A percentile compares a stretch with the other conserved stretches of the same genome.
phyloP scores from a whole-genome alignment of 2,888 invertebrate genomes.

The Syritta pipiens region DNA sequence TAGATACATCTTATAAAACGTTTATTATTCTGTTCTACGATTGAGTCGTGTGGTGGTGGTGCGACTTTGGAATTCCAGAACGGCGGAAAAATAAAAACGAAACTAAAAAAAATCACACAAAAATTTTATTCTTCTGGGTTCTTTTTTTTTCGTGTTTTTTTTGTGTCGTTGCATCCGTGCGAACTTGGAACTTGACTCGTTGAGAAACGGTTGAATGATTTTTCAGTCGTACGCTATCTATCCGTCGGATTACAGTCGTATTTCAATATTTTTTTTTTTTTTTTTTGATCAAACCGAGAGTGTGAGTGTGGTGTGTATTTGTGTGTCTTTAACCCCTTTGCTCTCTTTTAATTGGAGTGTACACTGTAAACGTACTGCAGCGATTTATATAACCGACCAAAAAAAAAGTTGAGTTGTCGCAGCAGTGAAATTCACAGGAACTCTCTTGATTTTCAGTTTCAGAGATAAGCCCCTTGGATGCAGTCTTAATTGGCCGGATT shows the following conservation, averaged over 20 bases:
- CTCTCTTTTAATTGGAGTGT: constrained; percentile 47
- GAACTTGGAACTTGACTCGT: constrained; percentile 24
- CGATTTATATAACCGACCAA: constrained; percentile 5
- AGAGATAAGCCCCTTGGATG: too few relatives aligned
- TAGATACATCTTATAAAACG: background rate
- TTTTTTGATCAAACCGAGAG: too few relatives aligned
- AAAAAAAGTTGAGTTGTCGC: background rate
- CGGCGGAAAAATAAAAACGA: background rate
- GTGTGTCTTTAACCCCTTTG: too few relatives aligned
- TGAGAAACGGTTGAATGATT: constrained; percentile 28
- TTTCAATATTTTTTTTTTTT: background rate
- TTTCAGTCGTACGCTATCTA: constrained; percentile 14
- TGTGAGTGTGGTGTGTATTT: too few relatives aligned
- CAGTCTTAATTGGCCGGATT: too few relatives aligned
- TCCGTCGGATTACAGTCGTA: constrained; percentile 20
- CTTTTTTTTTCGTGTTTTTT: too few relatives aligned
- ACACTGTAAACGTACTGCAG: constrained; percentile 33
- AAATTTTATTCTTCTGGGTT: too few relatives aligned
- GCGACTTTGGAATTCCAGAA: background rate
- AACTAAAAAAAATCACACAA: constrained; percentile 22
- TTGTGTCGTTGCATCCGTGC: constrained; percentile 32
- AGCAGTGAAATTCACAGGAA: background rate
- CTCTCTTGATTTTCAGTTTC: too few relatives aligned
- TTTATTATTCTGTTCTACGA: background rate
- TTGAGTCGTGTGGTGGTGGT: background rate